A percentile compares a stretch with the other conserved stretches of the same genome.
Evolutionary conservation across 1,140 invertebrate genomes (phyloP).

Genomic region (Uloborus diversus): DNA sequence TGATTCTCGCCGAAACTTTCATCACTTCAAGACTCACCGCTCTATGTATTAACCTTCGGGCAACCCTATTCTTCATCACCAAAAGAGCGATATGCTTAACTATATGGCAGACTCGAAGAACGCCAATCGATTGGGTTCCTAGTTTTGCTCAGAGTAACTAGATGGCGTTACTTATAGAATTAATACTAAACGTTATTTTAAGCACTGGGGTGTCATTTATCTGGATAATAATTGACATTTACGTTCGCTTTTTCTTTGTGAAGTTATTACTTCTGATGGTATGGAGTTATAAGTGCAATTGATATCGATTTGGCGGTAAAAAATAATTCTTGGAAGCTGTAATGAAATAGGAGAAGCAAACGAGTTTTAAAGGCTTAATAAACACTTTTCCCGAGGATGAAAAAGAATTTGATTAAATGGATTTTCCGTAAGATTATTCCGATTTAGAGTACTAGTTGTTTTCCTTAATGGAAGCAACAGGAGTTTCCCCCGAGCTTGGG

Average conservation of each 20-base stretch:
- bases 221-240: conserved; percentile 27
- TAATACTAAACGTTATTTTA: conserved; percentile 41
- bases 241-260: neutral
- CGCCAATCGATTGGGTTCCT: conserved; percentile 13
- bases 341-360: neutral
- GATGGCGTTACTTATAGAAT: conserved; percentile 30
- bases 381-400: too few relatives aligned
- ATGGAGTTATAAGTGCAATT: neutral
- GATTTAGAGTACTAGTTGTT: too few relatives aligned
- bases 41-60: neutral
- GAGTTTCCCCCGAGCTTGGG: too few relatives aligned
- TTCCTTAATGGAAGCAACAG: too few relatives aligned
- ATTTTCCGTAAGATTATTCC: too few relatives aligned
- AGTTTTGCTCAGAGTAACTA: conserved; percentile 7
- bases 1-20: conserved; percentile 15
- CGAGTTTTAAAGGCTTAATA: neutral
- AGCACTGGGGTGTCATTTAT: conserved; percentile 2
- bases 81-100: neutral
- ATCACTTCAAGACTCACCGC: conserved; percentile 1
- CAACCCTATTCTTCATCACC: neutral
- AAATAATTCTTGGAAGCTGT: neutral
- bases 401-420: too few relatives aligned
- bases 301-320: neutral
- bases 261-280: neutral
- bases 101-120: neutral